Percentiles rank a stretch among this genome's conserved stretches.
phyloP scores from a whole-genome alignment of 2,888 invertebrate species.

The Pterobdella sp. region DNA sequence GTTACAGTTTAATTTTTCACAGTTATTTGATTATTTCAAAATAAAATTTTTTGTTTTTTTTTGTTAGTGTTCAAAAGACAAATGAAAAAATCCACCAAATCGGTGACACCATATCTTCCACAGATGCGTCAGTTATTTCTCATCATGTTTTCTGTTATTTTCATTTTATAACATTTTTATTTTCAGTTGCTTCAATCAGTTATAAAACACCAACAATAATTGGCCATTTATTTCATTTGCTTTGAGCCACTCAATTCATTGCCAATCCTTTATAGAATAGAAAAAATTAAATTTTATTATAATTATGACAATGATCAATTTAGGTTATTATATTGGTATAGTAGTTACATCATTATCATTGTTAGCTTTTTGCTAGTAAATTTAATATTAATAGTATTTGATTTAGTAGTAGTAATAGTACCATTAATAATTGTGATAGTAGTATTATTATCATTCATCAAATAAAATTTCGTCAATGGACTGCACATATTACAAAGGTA shows the following conservation, averaged over 20 bases:
- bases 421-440: neutral
- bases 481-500: slow-evolving; percentile 61
- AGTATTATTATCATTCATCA: neutral
- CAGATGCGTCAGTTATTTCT: slow-evolving; percentile 23
- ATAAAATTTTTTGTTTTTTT: neutral
- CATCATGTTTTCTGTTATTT: too few species aligned
- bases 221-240: too few species aligned
- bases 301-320: too few species aligned
- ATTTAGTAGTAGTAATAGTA: neutral
- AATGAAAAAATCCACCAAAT: slow-evolving; percentile 26
- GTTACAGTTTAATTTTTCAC: neutral
- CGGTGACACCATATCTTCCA: slow-evolving; percentile 20
- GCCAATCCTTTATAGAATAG: too few species aligned
- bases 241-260: too few species aligned
- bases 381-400: neutral
- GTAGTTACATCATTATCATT: slow-evolving; percentile 13
- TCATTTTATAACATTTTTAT: too few species aligned
- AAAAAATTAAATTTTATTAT: too few species aligned
- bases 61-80: slow-evolving; percentile 25
- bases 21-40: neutral
- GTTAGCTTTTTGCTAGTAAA: neutral
- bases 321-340: too few species aligned
- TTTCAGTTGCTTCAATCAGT: too few species aligned
- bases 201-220: too few species aligned
- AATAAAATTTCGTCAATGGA: neutral